phyloP scores from a whole-genome alignment of 2,888 invertebrate genomes.

The Ditula angustiorana region DNA sequence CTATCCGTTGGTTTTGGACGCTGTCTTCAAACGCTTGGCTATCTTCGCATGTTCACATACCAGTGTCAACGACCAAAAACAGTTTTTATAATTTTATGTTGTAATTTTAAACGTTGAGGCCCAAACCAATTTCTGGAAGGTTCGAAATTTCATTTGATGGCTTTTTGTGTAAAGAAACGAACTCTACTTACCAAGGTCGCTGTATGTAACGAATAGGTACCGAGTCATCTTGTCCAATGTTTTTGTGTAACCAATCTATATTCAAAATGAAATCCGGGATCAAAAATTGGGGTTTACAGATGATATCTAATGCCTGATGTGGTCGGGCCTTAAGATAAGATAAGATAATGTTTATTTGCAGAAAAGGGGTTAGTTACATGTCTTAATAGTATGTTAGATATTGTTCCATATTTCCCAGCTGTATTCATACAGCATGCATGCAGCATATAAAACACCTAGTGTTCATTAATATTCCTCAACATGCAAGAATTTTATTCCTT shows the following conservation, averaged over 20 bases:
- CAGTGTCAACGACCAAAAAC: background rate
- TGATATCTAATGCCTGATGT: no score
- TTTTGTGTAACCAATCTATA: constrained; percentile 17
- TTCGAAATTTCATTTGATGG: background rate
- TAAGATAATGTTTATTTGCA: no score
- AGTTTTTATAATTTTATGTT: background rate
- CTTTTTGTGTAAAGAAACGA: constrained; percentile 5
- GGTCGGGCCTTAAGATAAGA: no score
- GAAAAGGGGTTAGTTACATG: no score
- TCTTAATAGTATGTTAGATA: no score
- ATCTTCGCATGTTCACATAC: background rate
- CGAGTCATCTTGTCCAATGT: constrained; percentile 17
- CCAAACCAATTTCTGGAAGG: background rate
- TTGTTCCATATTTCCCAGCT: no score
- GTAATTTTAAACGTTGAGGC: background rate
- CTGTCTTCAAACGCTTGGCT: background rate
- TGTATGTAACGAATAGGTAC: constrained; percentile 23
- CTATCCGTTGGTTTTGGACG: background rate
- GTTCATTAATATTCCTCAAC: no score
- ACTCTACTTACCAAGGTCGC: constrained; percentile 9
- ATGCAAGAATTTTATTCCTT: no score
- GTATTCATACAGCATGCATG: no score
- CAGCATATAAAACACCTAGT: no score
- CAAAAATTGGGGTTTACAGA: no score
- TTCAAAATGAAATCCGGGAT: no score